These are phyloP conservation scores for Cairina moschata DNA, from an alignment of 2,113 vertebrate genomes.

Conservation along the genomic window DNA sequence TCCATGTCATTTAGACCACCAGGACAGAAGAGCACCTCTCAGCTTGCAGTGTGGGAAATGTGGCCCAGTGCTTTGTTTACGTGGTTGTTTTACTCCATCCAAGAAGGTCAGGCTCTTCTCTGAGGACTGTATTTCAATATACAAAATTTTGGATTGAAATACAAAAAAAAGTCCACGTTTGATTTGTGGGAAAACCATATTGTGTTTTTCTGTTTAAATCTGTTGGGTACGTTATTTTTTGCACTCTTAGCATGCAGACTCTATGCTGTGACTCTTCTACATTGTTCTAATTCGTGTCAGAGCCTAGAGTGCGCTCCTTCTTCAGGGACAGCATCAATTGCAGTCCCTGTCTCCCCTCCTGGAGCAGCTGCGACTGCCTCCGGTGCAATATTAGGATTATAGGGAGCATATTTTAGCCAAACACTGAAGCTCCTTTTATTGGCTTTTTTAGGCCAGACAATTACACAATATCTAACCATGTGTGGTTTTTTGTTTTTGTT, in stretches of 20 bases:
- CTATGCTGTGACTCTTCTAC: neutral
- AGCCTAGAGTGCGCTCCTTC: too few species aligned
- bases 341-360: too few species aligned
- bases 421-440: too few species aligned
- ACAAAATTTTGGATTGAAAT: too few species aligned
- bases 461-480: too few species aligned
- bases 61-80: neutral
- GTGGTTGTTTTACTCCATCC: neutral
- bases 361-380: too few species aligned
- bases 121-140: neutral
- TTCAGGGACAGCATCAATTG: too few species aligned
- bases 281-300: too few species aligned
- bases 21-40: neutral
- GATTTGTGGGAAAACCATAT: neutral
- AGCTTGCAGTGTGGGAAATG: neutral
- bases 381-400: too few species aligned
- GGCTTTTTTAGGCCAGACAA: too few species aligned
- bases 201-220: neutral
- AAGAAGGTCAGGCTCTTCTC: neutral
- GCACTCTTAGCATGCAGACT: neutral
- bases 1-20: neutral
- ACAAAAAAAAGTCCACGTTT: neutral
- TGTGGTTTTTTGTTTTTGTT: too few species aligned
- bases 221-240: neutral
- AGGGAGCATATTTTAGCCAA: too few species aligned